phyloP scores from a whole-genome alignment of 2,113 vertebrate genomes.

The Pandion haliaetus region DNA sequence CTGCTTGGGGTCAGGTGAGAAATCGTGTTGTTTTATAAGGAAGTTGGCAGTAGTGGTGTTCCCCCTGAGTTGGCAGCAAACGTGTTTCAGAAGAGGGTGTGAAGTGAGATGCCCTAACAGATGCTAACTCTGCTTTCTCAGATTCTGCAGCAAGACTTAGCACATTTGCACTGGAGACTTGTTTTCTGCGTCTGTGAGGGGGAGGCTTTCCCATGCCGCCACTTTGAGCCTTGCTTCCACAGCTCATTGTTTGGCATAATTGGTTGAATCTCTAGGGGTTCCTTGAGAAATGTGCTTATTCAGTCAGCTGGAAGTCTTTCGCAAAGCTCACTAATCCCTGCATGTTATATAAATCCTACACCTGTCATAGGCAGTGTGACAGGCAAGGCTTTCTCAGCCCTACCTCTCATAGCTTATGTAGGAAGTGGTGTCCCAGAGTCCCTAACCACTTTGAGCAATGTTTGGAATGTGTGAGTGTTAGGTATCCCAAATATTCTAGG shows the following conservation, averaged over 20 bases:
- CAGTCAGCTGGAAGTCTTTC: constrained; percentile 18
- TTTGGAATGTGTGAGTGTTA: not conserved
- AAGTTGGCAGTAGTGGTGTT: not conserved
- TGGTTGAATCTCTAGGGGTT: constrained; percentile 10
- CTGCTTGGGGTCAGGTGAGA: not conserved
- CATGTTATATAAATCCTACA: constrained; percentile 52
- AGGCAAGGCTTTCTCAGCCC: constrained; percentile 8
- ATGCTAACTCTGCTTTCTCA: not conserved
- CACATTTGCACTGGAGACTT: not conserved
- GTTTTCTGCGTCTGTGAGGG: not conserved
- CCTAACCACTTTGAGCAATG: not conserved
- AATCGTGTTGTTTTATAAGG: not conserved
- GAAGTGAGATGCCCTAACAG: constrained; percentile 34
- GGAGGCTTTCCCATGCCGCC: not conserved
- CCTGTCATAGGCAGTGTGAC: constrained; percentile 35
- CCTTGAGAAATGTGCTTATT: constrained; percentile 53
- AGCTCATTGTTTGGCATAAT: not conserved
- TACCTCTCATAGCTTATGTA: not conserved
- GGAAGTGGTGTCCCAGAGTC: not conserved
- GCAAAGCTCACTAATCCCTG: constrained; percentile 43
- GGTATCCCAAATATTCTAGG: not conserved
- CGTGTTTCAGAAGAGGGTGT: not conserved
- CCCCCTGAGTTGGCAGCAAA: not conserved
- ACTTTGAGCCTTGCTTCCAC: not conserved
- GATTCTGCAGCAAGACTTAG: not conserved